A percentile compares a stretch with the other conserved stretches of the same genome.
phyloP scores from a whole-genome alignment of 2,797 vertebrate species.

The Propithecus perrieri region DNA sequence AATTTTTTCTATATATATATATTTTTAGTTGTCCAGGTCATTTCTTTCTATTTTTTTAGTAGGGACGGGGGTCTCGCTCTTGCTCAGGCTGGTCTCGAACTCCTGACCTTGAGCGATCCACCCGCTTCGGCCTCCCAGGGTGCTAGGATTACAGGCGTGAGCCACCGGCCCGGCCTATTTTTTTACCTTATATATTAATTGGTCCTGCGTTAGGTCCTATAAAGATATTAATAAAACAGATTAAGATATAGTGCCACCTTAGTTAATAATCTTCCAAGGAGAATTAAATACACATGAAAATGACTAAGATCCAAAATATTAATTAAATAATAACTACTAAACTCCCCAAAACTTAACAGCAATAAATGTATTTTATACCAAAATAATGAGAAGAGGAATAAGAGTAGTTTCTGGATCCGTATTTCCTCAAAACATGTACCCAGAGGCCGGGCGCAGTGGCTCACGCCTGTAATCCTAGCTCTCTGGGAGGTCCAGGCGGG shows the following conservation, averaged over 20 bases:
- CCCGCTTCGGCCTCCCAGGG: no score
- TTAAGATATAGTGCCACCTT: neutral
- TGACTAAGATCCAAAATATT: neutral
- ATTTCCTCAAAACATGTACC: neutral
- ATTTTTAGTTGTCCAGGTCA: no score
- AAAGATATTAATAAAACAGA: slow-evolving; percentile 37
- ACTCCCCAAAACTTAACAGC: neutral
- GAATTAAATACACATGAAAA: slow-evolving; percentile 40
- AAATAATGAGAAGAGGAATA: neutral
- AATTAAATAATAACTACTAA: slow-evolving; percentile 13
- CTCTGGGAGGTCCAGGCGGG: no score
- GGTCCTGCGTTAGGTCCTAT: neutral
- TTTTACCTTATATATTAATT: neutral
- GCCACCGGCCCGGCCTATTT: no score
- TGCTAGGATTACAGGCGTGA: no score
- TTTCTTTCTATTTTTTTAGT: no score
- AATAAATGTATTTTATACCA: neutral
- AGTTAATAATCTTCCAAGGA: slow-evolving; percentile 6
- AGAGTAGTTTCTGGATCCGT: neutral
- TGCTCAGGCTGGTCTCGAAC: no score
- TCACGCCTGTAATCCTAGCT: no score
- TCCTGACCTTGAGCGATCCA: no score
- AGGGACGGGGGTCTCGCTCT: no score
- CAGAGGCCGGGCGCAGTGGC: no score
- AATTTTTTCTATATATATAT: no score